A percentile compares a stretch with the other conserved stretches of the same genome.
phyloP scores from a whole-genome alignment of 2,888 invertebrate species.

The Lycia hirtaria region DNA sequence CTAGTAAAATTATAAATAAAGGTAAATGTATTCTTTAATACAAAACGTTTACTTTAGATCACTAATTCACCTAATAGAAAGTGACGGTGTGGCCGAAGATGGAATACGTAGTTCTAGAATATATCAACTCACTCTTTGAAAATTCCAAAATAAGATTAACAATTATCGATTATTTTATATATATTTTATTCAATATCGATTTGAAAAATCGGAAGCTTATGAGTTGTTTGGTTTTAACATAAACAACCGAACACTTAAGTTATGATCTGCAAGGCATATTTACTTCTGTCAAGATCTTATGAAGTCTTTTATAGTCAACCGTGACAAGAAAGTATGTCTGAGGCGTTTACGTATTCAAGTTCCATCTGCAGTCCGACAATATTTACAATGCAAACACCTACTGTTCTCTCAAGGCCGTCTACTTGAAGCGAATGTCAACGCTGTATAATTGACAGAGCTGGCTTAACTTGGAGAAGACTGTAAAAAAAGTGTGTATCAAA shows the following conservation, averaged over 20 bases:
- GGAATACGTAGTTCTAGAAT: too few relatives aligned
- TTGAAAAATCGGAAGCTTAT: too few relatives aligned
- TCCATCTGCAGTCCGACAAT: constrained; percentile 7
- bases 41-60: too few relatives aligned
- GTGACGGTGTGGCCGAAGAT: too few relatives aligned
- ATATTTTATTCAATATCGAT: too few relatives aligned
- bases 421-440: constrained; percentile 6
- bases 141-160: too few relatives aligned
- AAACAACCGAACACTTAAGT: not conserved
- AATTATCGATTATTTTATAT: too few relatives aligned
- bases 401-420: not conserved
- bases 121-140: too few relatives aligned
- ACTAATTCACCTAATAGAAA: too few relatives aligned
- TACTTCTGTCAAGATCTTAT: constrained; percentile 3
- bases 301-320: constrained; percentile 1
- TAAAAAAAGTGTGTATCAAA: not conserved
- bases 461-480: not conserved
- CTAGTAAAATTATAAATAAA: too few relatives aligned
- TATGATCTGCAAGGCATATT: not conserved
- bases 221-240: too few relatives aligned
- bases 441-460: not conserved
- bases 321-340: constrained; percentile 8
- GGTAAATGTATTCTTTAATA: too few relatives aligned
- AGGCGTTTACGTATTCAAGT: constrained; percentile 3
- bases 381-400: constrained; percentile 5